phyloP scores from a whole-genome alignment of 1,140 invertebrate species.

The Proales similis region DNA sequence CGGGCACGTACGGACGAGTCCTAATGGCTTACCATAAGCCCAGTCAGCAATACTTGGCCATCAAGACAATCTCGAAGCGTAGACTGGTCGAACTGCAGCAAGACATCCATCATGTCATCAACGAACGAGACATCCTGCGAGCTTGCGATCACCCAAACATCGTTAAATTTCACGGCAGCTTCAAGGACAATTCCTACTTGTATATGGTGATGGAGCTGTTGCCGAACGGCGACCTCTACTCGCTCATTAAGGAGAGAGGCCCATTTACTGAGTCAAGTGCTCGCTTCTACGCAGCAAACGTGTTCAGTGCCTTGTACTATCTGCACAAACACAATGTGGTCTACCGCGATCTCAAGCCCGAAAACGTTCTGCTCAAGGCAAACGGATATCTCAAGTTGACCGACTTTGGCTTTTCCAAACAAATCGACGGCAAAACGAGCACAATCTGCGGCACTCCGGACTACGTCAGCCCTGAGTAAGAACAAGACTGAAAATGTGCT shows the following conservation, averaged over 20 bases:
- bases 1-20: slow-evolving; percentile 33
- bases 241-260: slow-evolving; percentile 80
- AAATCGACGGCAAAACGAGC: slow-evolving; percentile 40
- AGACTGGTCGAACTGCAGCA: slow-evolving; percentile 68
- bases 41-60: slow-evolving; percentile 24
- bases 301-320: slow-evolving; percentile 84
- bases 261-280: slow-evolving; percentile 61
- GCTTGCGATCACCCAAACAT: slow-evolving; percentile 88
- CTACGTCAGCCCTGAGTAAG: slow-evolving; percentile 39
- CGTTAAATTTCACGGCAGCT: slow-evolving; percentile 83
- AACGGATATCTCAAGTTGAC: slow-evolving; percentile 40
- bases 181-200: slow-evolving; percentile 78
- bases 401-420: slow-evolving; percentile 44
- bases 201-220: slow-evolving; percentile 98
- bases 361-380: slow-evolving; percentile 38
- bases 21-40: slow-evolving; percentile 12
- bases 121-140: slow-evolving; percentile 87
- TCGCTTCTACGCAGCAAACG: slow-evolving; percentile 87
- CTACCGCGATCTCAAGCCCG: slow-evolving; percentile 40
- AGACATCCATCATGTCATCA: slow-evolving; percentile 87
- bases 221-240: slow-evolving; percentile 96
- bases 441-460: slow-evolving; percentile 44
- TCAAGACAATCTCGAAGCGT: slow-evolving; percentile 28
- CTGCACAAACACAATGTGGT: slow-evolving; percentile 65
- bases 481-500: too few species aligned